Evolutionary conservation across 2,797 vertebrate species (phyloP).

Genomic region (Neostethus bicornis): DNA sequence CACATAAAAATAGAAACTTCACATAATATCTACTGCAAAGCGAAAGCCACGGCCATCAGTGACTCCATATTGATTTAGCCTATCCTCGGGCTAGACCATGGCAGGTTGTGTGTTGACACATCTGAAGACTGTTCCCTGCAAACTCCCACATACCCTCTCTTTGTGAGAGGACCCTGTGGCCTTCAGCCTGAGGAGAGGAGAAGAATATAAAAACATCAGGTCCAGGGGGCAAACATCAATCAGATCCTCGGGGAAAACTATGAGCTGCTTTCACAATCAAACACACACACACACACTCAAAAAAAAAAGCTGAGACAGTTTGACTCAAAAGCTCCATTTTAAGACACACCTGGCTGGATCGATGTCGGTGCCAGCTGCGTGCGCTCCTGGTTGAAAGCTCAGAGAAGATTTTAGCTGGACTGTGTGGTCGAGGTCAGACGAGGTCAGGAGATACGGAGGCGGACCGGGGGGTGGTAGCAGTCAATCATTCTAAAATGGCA

Average conservation of each 20-base stretch:
- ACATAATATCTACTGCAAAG: conserved; percentile 56
- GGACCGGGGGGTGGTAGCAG: conserved; percentile 26
- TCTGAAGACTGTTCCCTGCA: conserved; percentile 71
- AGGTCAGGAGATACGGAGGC: conserved; percentile 39
- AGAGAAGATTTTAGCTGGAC: conserved; percentile 42
- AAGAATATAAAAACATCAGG: conserved; percentile 74
- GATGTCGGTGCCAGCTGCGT: conserved; percentile 42
- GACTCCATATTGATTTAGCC: conserved; percentile 66
- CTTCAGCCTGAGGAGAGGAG: conserved; percentile 67
- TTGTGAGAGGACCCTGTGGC: conserved; percentile 67
- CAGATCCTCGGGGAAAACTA: conserved; percentile 62
- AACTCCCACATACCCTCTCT: conserved; percentile 69
- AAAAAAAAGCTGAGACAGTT: conserved; percentile 47
- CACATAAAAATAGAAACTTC: conserved; percentile 59
- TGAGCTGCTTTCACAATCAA: conserved; percentile 63
- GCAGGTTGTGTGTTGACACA: conserved; percentile 73
- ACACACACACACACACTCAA: conserved; percentile 24
- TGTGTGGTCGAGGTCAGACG: conserved; percentile 42
- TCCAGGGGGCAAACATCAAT: conserved; percentile 77
- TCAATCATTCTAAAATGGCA: conserved; percentile 49
- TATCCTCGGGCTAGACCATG: conserved; percentile 66
- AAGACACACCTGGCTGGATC: conserved; percentile 72
- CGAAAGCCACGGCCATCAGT: conserved; percentile 56
- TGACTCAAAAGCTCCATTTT: conserved; percentile 71
- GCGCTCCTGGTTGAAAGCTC: conserved; percentile 48